Evolutionary conservation across 2,797 vertebrate species (phyloP), one percentile per base, ranked within the genome.

Genomic region (Halcyon leucocephala): DNA sequence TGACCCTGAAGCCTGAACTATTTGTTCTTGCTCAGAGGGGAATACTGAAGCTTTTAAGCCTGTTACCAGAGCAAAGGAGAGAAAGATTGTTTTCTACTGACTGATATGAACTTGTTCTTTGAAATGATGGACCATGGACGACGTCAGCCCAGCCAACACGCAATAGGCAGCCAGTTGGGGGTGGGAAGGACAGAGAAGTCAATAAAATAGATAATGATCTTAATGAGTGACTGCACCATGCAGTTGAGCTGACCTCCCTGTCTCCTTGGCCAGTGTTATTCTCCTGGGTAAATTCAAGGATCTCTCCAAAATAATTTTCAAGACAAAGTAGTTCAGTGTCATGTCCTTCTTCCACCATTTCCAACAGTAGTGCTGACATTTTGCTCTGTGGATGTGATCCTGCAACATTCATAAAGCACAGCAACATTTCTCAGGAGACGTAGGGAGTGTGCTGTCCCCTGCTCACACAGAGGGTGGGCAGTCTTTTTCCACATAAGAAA

Each of bases 201-300:
- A 87, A 3, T 69, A 86, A 93, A 46, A 89, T n/a, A 91, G 89
- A 91, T 81, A 94, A 91, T 29, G 25, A 87, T 96, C 94, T 95
- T 88, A 91, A 90, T 60, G 76, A 96, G 44, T 44, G 35, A 55
- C 73, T 79, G 20, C 66, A 66, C 31, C 31, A 79, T 73, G 51
- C 62, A 88, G 64, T 1, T 70, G 35, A 79, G 55, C 29, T 28
- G 60, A 93, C 82, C 82, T 91, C 89, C 51, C 35, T 54, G 49
- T 86, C 72, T 94, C 69, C 69, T 96, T 95, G 87, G 87, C 92
- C 81, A 29, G 20, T 52, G 42, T 25, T 95, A 90, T 72, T 78
- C 94, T 86, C 85, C 48, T 49, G 95, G 60, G 89, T 60, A 94
- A 83, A 91, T 66, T 85, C 37, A 91, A 95, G 70, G 39, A 92